Evolutionary conservation across 2,797 vertebrate species (phyloP), one percentile per base, ranked within the genome.

Genomic region (Okamejei kenojei): DNA sequence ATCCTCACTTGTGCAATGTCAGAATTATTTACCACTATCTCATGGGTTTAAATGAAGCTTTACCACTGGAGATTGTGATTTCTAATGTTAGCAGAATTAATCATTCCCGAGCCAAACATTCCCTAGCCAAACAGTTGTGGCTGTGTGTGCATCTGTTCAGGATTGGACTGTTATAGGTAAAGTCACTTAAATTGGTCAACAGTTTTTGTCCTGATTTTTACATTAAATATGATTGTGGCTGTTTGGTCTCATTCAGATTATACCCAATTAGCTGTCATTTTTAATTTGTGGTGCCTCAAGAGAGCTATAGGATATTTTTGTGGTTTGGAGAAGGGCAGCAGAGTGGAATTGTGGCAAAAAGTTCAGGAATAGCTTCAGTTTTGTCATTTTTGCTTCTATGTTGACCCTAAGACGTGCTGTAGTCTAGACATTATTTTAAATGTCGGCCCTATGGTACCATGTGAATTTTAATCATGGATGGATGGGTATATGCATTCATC

Each of bases 381-480:
- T 74, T 21, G 5, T 74, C 21, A 80, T 29, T 92, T 76, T 92
- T 74, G 90, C 23, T 58, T 11, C 19, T 19, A 1, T 71, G 86
- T 76, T 74, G 17, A 45, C 35, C 81, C 32, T 32, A 63, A 29
- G 10, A 6, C 23, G 1, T 74, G 21, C 71, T 74, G 3, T 74
- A 23, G 17, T 74, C 63, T 21, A 68, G 3, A 71, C 65, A 45
- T 1, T 90, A 8, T 45, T 90, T 91, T 38, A 73, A 91, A 91
- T 91, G 23, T 90, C 63, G 71, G 86, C 63, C 65, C 86, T 90
- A 63, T 32, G 10, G 86, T 90, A 73, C 29, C 17, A 32, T 90
- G 65, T 71, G 26, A 45, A 26, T 92, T 76, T 74, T 54, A 45
- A 29, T 17, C 3, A 21, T n/a, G 71, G 7, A 29, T 32, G 58